phyloP scores from a whole-genome alignment of 2,888 invertebrate genomes.

The Amphimallon solstitiale region DNA sequence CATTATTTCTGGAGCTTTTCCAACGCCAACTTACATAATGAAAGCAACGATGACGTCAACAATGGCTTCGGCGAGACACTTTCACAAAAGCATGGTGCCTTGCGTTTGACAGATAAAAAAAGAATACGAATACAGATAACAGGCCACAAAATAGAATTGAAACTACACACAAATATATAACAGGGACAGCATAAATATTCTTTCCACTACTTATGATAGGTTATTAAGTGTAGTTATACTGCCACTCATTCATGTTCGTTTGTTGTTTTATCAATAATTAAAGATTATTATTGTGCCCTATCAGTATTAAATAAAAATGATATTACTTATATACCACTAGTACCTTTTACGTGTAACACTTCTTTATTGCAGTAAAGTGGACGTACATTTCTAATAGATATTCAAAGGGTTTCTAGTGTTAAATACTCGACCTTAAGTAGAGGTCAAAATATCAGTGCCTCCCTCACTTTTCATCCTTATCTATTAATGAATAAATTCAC shows the following conservation, averaged over 20 bases:
- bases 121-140: conserved; percentile 54
- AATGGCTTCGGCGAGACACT: conserved; percentile 60
- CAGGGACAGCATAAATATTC: conserved; percentile 10
- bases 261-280: too few species aligned
- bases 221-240: conserved; percentile 26
- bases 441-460: too few species aligned
- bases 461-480: too few species aligned
- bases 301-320: too few species aligned
- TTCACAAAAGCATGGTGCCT: conserved; percentile 56
- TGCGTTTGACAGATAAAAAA: conserved; percentile 63
- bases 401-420: too few species aligned
- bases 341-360: too few species aligned
- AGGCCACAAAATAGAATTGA: conserved; percentile 47
- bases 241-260: not conserved
- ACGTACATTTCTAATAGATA: too few species aligned
- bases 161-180: conserved; percentile 41
- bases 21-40: conserved; percentile 62
- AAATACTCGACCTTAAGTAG: too few species aligned
- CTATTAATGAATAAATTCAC: too few species aligned
- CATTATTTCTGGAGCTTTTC: conserved; percentile 61
- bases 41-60: conserved; percentile 59
- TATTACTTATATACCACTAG: too few species aligned
- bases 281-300: too few species aligned
- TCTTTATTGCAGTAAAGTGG: too few species aligned
- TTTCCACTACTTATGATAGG: not conserved